A percentile compares a stretch with the other conserved stretches of the same genome.
These are phyloP conservation scores for Baronia brevicornis DNA, from an alignment of 2,888 invertebrate genomes.

Conservation along the genomic window DNA sequence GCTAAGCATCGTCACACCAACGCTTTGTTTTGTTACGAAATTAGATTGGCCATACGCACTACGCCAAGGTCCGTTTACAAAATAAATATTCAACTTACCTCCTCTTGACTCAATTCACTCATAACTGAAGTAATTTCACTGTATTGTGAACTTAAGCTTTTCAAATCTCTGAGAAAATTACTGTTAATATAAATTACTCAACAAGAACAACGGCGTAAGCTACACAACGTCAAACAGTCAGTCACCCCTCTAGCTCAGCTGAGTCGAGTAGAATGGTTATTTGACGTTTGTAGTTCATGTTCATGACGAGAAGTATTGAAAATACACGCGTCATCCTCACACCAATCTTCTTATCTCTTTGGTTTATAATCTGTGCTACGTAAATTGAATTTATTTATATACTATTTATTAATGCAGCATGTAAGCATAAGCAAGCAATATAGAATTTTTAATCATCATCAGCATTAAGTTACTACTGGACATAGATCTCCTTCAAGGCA, in stretches of 20 bases:
- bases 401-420: too few relatives aligned
- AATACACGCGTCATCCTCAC: constrained; percentile 70
- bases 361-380: constrained; percentile 10
- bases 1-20: constrained; percentile 53
- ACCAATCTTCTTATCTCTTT: constrained; percentile 18
- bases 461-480: too few relatives aligned
- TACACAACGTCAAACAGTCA: constrained; percentile 69
- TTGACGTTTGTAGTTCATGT: constrained; percentile 61
- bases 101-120: constrained; percentile 92
- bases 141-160: constrained; percentile 31
- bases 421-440: too few relatives aligned
- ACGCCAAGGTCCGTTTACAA: constrained; percentile 58
- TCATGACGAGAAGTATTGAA: constrained; percentile 71
- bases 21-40: constrained; percentile 76
- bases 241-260: constrained; percentile 68
- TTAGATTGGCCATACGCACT: constrained; percentile 69
- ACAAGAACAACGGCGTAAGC: constrained; percentile 51
- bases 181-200: constrained; percentile 38
- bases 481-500: too few relatives aligned
- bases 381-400: not conserved
- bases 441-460: too few relatives aligned
- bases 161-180: constrained; percentile 44
- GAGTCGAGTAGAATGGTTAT: constrained; percentile 35
- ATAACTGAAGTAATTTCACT: constrained; percentile 59
- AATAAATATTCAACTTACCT: constrained; percentile 79